A percentile compares a stretch with the other conserved stretches of the same genome.
Evolutionary conservation across 2,113 vertebrate genomes (phyloP).

Genomic region (Hyperoodon ampullatus): DNA sequence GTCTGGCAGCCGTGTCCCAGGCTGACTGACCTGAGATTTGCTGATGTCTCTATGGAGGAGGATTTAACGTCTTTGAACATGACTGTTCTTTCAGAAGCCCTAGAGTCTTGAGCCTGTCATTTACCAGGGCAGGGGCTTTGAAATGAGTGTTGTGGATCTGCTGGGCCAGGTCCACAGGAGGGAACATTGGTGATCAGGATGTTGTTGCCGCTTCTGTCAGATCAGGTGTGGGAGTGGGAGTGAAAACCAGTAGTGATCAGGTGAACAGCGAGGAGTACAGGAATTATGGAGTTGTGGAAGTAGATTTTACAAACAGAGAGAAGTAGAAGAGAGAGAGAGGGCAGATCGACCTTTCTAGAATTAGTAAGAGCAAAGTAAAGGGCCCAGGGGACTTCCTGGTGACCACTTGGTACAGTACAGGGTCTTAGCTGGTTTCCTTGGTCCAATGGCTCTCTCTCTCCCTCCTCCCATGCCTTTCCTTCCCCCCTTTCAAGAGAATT

Average conservation of each 20-base stretch:
- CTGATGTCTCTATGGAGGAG: neutral
- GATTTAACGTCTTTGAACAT: neutral
- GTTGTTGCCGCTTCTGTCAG: neutral
- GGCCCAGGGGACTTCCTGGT: neutral
- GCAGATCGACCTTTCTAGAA: neutral
- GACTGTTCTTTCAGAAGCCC: neutral
- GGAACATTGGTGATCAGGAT: neutral
- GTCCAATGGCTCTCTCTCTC: neutral
- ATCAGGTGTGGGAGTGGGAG: neutral
- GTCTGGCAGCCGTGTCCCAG: neutral
- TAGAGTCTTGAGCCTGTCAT: neutral
- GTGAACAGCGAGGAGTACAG: neutral
- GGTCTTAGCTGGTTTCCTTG: neutral
- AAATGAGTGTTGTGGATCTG: neutral
- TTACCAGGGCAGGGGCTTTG: neutral
- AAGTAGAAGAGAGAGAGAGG: neutral
- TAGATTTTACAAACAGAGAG: conserved; percentile 9
- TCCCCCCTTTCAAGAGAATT: neutral
- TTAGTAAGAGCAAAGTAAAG: conserved; percentile 12
- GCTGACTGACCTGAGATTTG: neutral
- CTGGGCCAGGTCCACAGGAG: neutral
- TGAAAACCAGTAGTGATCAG: neutral
- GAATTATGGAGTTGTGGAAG: neutral
- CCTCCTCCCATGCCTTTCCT: neutral
- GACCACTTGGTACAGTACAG: neutral